phyloP scores from a whole-genome alignment of 2,888 invertebrate species.

The Synergus laeviventris region DNA sequence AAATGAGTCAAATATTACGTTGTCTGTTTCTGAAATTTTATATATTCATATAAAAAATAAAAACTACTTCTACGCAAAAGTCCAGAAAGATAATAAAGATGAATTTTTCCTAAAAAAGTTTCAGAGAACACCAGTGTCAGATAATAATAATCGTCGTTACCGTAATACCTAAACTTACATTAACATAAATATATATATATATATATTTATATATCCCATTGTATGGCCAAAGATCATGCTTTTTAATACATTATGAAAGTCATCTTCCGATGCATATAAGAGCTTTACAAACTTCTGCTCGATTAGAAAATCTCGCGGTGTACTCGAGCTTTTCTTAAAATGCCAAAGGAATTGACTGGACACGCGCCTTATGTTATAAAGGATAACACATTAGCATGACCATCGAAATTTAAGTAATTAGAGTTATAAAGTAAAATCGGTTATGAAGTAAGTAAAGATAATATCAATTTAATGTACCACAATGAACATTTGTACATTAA shows the following conservation, averaged over 20 bases:
- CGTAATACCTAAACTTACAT: conserved; percentile 66
- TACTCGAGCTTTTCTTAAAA: conserved; percentile 28
- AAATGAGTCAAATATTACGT: not conserved
- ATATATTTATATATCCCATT: conserved; percentile 70
- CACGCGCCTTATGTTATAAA: conserved; percentile 31
- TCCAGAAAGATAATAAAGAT: conserved; percentile 16
- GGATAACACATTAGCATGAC: conserved; percentile 54
- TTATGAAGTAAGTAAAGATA: conserved; percentile 57
- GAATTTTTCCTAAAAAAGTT: conserved; percentile 59
- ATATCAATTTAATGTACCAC: conserved; percentile 66
- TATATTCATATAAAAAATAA: conserved; percentile 28
- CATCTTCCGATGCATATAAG: conserved; percentile 46
- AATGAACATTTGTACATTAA: conserved; percentile 67
- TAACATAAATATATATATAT: conserved; percentile 69
- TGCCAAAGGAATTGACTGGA: conserved; percentile 36
- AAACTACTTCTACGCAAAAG: not conserved
- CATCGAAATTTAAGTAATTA: conserved; percentile 63
- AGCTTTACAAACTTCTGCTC: conserved; percentile 59
- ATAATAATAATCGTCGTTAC: conserved; percentile 54
- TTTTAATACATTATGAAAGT: conserved; percentile 66
- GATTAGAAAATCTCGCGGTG: conserved; percentile 37
- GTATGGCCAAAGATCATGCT: conserved; percentile 76
- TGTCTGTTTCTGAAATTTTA: conserved; percentile 15
- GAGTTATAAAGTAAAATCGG: conserved; percentile 57
- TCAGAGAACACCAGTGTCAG: conserved; percentile 66